Evolutionary conservation across 2,797 vertebrate species (phyloP), one percentile per base, ranked within the genome.

Genomic region (Falco concolor): DNA sequence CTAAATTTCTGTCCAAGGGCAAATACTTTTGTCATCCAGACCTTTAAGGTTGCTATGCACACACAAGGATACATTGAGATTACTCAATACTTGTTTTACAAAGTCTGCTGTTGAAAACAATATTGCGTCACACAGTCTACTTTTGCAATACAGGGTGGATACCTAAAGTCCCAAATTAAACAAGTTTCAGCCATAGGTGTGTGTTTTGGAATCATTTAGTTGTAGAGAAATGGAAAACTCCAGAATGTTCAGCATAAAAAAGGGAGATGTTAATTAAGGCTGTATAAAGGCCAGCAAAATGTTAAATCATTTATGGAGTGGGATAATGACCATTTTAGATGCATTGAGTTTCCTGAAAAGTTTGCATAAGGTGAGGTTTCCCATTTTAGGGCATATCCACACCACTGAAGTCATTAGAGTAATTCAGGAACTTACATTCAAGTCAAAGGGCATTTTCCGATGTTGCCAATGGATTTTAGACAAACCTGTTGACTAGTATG

Each of bases 21-120:
- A 96, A 95, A 76, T 93, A 93, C 59, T 93, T 94, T 84, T 94
- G 79, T 96, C 90, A 84, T 93, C 59, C 34, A 83, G 93, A 97
- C 89, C 92, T 97, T 93, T 90, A 97, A 97, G 89, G 86, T 94
- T 97, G 94, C 96, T 98, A 95, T 85, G 95, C 85, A 65, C 77
- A 95, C 44, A 89, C 40, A 84, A 90, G 96, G 93, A 93, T 87
- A 96, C 47, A 72, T 86, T 92, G 28, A 61, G 79, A 90, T 98
- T 98, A 95, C 97, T 93, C 97, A 98, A 97, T 92, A 96, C 87
- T 97, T 97, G 85, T 96, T 98, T 97, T 95, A 97, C 94, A 95
- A 96, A 94, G 77, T 95, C 75, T 96, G 65, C 92, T 96, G 73
- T 70, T 97, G 85, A 90, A 91, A 96, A 96, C 94, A 95, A 65